These are phyloP conservation scores for Ophion ellenae DNA, from an alignment of 2,888 invertebrate species.

Conservation along the genomic window DNA sequence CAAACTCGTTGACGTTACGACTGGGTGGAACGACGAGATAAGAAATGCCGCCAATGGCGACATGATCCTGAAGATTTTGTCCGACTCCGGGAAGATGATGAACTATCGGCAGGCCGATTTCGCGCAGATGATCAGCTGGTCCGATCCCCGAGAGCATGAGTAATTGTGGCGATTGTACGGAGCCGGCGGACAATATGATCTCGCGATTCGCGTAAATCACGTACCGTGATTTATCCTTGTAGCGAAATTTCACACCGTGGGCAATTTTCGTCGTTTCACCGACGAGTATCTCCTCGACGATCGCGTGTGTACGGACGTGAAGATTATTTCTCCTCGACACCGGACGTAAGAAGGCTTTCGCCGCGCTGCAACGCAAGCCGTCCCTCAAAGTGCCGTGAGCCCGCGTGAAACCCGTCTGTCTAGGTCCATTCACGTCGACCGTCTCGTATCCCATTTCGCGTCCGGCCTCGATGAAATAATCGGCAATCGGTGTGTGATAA, in stretches of 20 bases:
- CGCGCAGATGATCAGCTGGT: constrained; percentile 87
- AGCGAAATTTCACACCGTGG: constrained; percentile 88
- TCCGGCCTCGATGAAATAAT: constrained; percentile 89
- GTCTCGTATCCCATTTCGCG: constrained; percentile 89
- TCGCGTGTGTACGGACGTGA: constrained; percentile 89
- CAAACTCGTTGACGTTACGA: constrained; percentile 80
- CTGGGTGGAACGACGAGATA: constrained; percentile 87
- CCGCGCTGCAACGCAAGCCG: constrained; percentile 92
- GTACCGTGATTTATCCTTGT: constrained; percentile 82
- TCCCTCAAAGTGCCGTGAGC: constrained; percentile 91
- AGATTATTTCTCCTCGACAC: constrained; percentile 89
- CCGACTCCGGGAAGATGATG: constrained; percentile 90
- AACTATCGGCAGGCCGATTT: constrained; percentile 87
- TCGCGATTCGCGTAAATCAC: constrained; percentile 88
- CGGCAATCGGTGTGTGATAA: constrained; percentile 88
- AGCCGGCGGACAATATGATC: constrained; percentile 93
- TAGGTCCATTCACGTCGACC: constrained; percentile 90
- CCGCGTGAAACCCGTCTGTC: constrained; percentile 91
- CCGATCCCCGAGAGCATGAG: constrained; percentile 95
- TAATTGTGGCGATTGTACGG: constrained; percentile 93
- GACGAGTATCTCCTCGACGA: constrained; percentile 89
- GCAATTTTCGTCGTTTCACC: constrained; percentile 86
- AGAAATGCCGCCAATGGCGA: constrained; percentile 91
- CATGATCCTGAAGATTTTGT: constrained; percentile 92
- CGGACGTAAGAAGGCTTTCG: constrained; percentile 92